These are phyloP conservation scores for Verasper variegatus DNA, from an alignment of 2,113 vertebrate genomes.

Conservation along the genomic window DNA sequence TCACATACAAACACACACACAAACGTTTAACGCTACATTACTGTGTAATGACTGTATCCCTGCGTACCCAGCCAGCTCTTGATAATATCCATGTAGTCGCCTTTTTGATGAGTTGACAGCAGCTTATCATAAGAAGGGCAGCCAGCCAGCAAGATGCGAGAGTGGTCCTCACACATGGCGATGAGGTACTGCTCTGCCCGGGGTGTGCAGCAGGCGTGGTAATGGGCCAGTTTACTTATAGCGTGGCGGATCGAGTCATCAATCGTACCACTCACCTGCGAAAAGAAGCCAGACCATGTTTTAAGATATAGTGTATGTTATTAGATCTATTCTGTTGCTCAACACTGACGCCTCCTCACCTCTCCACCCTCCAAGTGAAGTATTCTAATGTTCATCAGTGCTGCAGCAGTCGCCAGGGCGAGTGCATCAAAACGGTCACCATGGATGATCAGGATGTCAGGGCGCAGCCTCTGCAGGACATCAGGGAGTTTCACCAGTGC, in stretches of 20 bases:
- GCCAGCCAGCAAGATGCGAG: constrained; percentile 93
- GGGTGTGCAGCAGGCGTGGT: constrained; percentile 95
- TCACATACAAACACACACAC: constrained; percentile 2
- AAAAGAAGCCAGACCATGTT: not conserved
- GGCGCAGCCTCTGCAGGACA: constrained; percentile 92
- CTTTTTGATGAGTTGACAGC: constrained; percentile 87
- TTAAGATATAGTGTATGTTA: not conserved
- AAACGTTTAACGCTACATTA: not conserved
- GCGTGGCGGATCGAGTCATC: constrained; percentile 98
- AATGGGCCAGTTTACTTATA: constrained; percentile 96
- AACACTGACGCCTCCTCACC: constrained; percentile 71
- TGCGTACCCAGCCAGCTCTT: constrained; percentile 90
- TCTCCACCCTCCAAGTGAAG: constrained; percentile 97
- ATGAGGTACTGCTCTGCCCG: constrained; percentile 96
- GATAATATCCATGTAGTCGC: constrained; percentile 93
- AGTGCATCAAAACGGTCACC: constrained; percentile 97
- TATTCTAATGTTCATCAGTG: constrained; percentile 98
- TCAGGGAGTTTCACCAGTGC: constrained; percentile 96
- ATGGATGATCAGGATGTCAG: constrained; percentile 93
- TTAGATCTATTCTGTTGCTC: not conserved
- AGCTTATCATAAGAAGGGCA: constrained; percentile 99
- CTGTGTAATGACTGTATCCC: not conserved
- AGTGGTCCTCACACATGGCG: constrained; percentile 97
- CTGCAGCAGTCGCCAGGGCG: constrained; percentile 94
- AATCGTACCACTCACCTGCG: constrained; percentile 91